phyloP scores from a whole-genome alignment of 2,797 vertebrate species.

The Urosaurus nigricauda region DNA sequence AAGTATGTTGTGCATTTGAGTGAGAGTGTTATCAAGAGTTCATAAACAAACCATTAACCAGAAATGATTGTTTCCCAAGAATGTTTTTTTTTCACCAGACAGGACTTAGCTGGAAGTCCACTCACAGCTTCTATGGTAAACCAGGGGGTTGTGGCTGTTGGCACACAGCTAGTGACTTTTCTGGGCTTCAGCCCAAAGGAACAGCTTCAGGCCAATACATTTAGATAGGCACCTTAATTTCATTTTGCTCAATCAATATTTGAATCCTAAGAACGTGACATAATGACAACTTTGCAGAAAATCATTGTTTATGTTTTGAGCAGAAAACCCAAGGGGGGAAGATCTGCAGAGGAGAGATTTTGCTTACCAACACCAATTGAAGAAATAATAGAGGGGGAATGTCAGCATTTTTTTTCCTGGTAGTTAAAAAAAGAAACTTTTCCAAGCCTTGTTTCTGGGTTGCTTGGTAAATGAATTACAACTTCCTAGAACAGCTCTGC shows the following conservation, averaged over 20 bases:
- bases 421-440: no score
- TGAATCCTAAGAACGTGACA: conserved; percentile 35
- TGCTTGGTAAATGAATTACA: background rate
- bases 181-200: conserved; percentile 1
- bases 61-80: background rate
- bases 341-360: conserved; percentile 21
- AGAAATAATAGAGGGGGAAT: conserved; percentile 41
- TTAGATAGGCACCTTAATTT: background rate
- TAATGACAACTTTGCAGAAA: background rate
- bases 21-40: background rate
- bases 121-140: background rate
- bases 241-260: conserved; percentile 33
- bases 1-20: background rate
- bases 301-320: conserved; percentile 29
- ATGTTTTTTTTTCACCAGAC: background rate
- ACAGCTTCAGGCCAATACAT: conserved; percentile 1
- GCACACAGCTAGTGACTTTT: background rate
- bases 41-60: conserved; percentile 11
- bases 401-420: background rate
- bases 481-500: background rate
- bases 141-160: background rate
- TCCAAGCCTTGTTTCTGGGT: no score
- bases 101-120: background rate
- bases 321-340: conserved; percentile 13
- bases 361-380: conserved; percentile 24